phyloP scores from a whole-genome alignment of 1,140 invertebrate genomes.

The Apis florea region DNA sequence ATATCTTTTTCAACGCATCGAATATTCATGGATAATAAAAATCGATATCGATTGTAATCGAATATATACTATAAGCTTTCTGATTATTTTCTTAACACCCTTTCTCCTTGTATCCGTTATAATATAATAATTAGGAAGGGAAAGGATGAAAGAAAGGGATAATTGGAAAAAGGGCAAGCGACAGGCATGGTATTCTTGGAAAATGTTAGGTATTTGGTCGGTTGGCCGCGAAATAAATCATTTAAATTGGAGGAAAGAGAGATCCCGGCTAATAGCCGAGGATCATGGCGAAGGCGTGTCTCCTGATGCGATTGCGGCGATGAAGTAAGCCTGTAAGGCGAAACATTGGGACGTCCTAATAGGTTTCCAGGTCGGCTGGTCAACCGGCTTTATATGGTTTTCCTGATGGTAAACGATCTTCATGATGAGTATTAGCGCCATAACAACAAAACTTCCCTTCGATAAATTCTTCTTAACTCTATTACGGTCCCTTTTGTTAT shows the following conservation, averaged over 20 bases:
- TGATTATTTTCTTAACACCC: no score
- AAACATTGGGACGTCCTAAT: conserved; percentile 63
- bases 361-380: conserved; percentile 59
- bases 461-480: conserved; percentile 47
- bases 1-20: no score
- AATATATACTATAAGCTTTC: no score
- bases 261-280: conserved; percentile 62
- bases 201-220: conserved; percentile 46
- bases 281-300: conserved; percentile 40
- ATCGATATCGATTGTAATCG: no score
- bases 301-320: conserved; percentile 65
- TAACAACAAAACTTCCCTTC: conserved; percentile 38
- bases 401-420: conserved; percentile 32
- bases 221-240: conserved; percentile 61
- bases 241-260: conserved; percentile 65
- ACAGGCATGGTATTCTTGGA: conserved; percentile 7
- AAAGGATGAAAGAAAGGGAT: background rate
- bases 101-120: no score
- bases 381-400: conserved; percentile 54
- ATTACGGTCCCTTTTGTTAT: background rate
- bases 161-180: conserved; percentile 4
- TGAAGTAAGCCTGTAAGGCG: conserved; percentile 67
- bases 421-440: conserved; percentile 36
- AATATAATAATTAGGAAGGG: background rate
- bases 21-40: no score